These are phyloP conservation scores for Lipotes vexillifer DNA, from an alignment of 2,113 vertebrate genomes.

Conservation along the genomic window DNA sequence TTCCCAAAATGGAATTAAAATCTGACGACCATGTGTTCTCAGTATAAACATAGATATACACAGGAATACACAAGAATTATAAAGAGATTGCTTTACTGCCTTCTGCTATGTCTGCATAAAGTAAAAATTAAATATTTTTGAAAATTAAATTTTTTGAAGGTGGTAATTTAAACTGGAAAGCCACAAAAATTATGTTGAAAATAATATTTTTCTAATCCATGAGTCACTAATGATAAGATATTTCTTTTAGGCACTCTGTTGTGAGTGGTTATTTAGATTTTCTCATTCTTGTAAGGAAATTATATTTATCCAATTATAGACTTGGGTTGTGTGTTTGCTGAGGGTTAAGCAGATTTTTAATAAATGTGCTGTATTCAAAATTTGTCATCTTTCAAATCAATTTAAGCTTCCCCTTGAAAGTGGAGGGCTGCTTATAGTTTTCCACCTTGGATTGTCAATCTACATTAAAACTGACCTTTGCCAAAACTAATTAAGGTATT, in stretches of 20 bases:
- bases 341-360: background rate
- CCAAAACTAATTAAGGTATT: background rate
- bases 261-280: background rate
- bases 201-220: background rate
- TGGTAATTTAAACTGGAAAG: constrained; percentile 5
- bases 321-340: background rate
- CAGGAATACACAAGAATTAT: background rate
- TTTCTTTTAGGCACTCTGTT: background rate
- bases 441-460: background rate
- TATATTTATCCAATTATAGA: background rate
- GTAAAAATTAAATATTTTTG: background rate
- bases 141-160: background rate
- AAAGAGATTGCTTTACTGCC: background rate
- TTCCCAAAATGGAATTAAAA: constrained; percentile 40
- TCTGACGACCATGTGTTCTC: background rate
- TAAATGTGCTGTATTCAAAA: background rate
- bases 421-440: background rate
- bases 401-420: background rate
- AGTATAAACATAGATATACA: constrained; percentile 4
- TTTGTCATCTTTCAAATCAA: background rate
- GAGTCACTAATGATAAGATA: background rate
- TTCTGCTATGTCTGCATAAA: background rate
- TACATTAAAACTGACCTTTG: background rate
- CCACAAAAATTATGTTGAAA: background rate
- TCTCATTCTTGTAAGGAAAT: background rate